Evolutionary conservation across 2,113 vertebrate species (phyloP).

Genomic region (Cyprinus carpio): DNA sequence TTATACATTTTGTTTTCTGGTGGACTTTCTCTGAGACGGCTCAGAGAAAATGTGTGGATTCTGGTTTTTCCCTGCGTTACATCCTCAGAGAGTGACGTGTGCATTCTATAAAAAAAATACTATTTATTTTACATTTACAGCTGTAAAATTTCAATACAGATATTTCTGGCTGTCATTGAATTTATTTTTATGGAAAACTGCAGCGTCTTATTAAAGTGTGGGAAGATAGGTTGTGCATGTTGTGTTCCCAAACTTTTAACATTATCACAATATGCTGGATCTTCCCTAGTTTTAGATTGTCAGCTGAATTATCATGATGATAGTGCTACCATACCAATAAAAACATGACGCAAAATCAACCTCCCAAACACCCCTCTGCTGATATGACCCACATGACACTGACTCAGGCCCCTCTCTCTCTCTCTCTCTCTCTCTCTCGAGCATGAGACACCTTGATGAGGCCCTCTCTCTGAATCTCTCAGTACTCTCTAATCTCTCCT

Average conservation of each 20-base stretch:
- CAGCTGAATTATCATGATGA: background rate
- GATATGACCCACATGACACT: background rate
- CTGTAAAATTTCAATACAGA: too few species aligned
- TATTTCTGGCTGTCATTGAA: too few species aligned
- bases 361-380: background rate
- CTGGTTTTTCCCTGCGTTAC: conserved; percentile 23
- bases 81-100: conserved; percentile 3
- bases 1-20: too few species aligned
- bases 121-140: too few species aligned
- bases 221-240: background rate
- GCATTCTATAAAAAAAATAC: too few species aligned
- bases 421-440: background rate
- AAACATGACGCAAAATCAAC: background rate
- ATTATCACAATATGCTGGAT: background rate
- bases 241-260: background rate
- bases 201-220: background rate
- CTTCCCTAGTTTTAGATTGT: background rate
- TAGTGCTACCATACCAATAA: background rate
- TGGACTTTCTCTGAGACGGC: background rate
- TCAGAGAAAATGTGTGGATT: conserved; percentile 42
- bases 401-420: background rate
- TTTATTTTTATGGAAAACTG: too few species aligned
- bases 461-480: too few species aligned
- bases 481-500: too few species aligned
- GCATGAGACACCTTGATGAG: too few species aligned